phyloP scores from a whole-genome alignment of 2,797 vertebrate species.

The Paguma larvata region DNA sequence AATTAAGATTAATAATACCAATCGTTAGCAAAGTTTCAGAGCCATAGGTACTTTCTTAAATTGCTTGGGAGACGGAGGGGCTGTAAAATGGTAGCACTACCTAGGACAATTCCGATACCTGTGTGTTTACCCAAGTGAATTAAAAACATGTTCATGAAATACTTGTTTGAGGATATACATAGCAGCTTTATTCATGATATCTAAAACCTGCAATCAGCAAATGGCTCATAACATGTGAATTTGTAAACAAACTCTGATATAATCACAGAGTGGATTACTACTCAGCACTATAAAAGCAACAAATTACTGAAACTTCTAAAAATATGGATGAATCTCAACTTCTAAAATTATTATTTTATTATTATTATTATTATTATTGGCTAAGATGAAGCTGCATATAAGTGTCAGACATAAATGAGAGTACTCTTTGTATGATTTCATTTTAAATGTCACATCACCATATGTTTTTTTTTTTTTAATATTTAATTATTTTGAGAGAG shows the following conservation, averaged over 20 bases:
- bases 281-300: neutral
- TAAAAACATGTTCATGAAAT: neutral
- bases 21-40: neutral
- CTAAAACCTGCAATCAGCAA: neutral
- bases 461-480: too few species aligned
- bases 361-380: neutral
- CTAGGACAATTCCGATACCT: neutral
- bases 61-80: neutral
- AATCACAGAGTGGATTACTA: neutral
- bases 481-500: too few species aligned
- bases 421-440: neutral
- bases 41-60: neutral
- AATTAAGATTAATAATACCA: neutral
- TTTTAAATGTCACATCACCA: neutral
- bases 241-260: neutral
- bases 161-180: neutral
- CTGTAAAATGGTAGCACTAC: neutral
- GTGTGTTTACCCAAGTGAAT: neutral
- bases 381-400: neutral
- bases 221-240: neutral
- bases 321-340: neutral
- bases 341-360: neutral
- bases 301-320: neutral
- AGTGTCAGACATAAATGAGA: neutral
- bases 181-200: neutral